Conservation (phyloP, 92 coral and sea anemone species). For the Bergia puertoricense region DNA sequence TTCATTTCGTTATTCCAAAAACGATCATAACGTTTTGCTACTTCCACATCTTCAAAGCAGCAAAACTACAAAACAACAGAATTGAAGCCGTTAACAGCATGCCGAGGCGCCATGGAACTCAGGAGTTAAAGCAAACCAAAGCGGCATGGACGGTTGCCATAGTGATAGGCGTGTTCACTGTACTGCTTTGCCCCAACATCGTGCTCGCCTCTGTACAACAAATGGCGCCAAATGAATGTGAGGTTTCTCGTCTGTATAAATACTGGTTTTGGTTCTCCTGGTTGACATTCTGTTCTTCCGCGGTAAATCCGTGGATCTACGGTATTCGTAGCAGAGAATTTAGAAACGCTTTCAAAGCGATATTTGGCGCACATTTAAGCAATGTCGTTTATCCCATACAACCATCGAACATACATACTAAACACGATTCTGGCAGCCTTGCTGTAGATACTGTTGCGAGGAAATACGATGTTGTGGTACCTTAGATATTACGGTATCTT, state of each 20-base stretch:
- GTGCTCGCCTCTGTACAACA: constrained; percentile 32
- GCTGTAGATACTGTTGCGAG: background rate
- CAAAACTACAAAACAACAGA: constrained; percentile 23
- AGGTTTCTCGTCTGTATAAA: constrained; percentile 22
- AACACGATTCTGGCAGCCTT: background rate
- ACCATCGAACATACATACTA: background rate
- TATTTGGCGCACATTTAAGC: background rate
- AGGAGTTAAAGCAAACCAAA: constrained; percentile 20
- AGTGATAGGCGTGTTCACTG: constrained; percentile 38
- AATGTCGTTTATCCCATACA: too few species aligned
- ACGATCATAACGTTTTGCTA: constrained; percentile 18
- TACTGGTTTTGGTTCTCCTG: constrained; percentile 44
- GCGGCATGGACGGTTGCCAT: constrained; percentile 38
- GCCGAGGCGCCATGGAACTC: background rate
- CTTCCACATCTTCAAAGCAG: constrained; percentile 26
- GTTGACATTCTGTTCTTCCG: constrained; percentile 38
- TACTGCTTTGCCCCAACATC: constrained; percentile 8
- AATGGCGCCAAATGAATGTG: constrained; percentile 27
- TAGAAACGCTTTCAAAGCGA: constrained; percentile 13
- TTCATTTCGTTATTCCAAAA: constrained; percentile 27
- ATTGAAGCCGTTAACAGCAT: background rate
- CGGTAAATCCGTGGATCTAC: constrained; percentile 33
- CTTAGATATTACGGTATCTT: too few species aligned
- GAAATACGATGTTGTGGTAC: background rate
- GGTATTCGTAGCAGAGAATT: constrained; percentile 30